Conservation (phyloP, 2,888 invertebrate species). For the Cataglyphis albicans region DNA sequence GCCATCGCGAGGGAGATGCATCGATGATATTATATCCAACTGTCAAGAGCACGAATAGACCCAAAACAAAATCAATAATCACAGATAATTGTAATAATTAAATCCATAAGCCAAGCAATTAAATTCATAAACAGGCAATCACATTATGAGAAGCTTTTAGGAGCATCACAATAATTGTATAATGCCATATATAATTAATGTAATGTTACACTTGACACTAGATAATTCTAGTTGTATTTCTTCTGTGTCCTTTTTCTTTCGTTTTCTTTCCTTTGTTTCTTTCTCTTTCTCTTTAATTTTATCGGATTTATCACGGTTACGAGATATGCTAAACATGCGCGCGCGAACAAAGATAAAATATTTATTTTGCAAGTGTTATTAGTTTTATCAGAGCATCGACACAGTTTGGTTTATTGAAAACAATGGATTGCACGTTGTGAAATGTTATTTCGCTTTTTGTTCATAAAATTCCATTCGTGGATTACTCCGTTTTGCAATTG, state of each 20-base stretch:
- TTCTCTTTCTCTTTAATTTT: conserved; percentile 3
- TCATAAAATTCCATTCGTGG: conserved; percentile 15
- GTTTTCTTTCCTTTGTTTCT: neutral
- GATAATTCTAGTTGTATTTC: neutral
- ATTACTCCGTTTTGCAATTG: neutral
- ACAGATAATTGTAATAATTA: conserved; percentile 19
- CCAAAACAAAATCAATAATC: conserved; percentile 6
- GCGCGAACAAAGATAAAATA: conserved; percentile 19
- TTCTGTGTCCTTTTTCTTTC: neutral
- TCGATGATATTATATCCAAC: neutral
- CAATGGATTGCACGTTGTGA: conserved; percentile 19
- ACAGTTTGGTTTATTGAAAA: conserved; percentile 22
- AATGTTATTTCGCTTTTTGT: conserved; percentile 31
- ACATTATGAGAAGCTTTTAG: neutral
- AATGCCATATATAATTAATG: conserved; percentile 4
- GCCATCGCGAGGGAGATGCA: neutral
- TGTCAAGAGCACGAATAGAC: conserved; percentile 5
- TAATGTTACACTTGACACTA: neutral
- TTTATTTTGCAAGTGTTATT: conserved; percentile 36
- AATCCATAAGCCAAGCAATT: neutral
- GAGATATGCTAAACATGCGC: neutral
- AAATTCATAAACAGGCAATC: neutral
- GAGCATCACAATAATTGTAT: neutral
- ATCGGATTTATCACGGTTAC: conserved; percentile 5
- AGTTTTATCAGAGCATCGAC: conserved; percentile 8